Base-by-base conservation (phyloP, 2,797 vertebrate species). In the Eupleurogrammus muticus region DNA sequence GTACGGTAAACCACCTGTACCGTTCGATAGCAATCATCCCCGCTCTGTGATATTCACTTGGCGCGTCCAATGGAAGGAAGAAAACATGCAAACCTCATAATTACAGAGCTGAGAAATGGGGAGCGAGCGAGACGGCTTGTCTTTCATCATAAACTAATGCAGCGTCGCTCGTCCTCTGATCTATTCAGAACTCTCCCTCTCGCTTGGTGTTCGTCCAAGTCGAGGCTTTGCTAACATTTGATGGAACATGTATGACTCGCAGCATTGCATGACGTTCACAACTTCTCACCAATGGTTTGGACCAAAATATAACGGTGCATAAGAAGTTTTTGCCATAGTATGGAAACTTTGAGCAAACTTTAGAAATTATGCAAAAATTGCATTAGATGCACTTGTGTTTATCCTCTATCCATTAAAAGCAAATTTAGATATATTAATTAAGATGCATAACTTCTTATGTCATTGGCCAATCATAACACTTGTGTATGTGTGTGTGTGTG, bases 131-230 rank as follows among this genome's bases (percentile, higher is more conserved):
- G 70, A 59, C 65, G 28, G 76, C 67, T 79, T 56, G 86, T 87
- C 87, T 92, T 86, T 91, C 87, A 89, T 90, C 85, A 72, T 76
- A 79, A 85, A 81, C 81, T 87, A 88, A 89, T 87, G 77, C 75
- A 66, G 67, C 70, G 12, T 73, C 20, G 54, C 67, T 52, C 35
- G 2, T 63, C 73, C 70, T 79, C 74, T 82, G 66, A 84, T 88
- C 75, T 77, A 54, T 40, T 62, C 75, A 61, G 28, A 75, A 79
- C 73, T 82, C 70, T 75, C 66, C 59, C 79, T 78, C 69, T 79
- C 19, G n/a, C 14, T 40, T 85, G 67, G 70, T 67, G 59, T 38
- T 53, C 9, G 11, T 79, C 69, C 84, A 73, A 80, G 62, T 64
- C 5, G 2, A 32, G 66, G 55, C 13, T 79, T 66, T 64, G 40